Evolutionary conservation across 2,113 vertebrate genomes (phyloP), one percentile per base, ranked within the genome.

Genomic region (Dipodomys spectabilis): DNA sequence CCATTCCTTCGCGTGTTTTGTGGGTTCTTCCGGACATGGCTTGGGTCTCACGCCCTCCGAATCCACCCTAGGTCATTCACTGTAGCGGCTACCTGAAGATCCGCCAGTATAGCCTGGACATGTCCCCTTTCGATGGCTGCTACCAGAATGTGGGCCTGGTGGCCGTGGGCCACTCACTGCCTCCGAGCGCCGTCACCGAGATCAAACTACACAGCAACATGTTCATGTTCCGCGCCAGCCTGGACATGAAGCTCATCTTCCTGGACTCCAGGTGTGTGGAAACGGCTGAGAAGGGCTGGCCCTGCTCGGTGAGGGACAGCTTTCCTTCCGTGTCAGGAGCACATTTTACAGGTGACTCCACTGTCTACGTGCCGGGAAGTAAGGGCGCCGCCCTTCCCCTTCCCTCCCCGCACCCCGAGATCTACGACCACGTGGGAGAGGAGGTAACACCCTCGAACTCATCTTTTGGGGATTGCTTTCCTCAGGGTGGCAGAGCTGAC

Each of bases 221-320:
- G 99, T 99, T 99, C 95, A 99, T 99, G 99, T 99, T 99, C 97
- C 98, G 99, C 64, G 99, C 99, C 98, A 99, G 99, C 89, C 97
- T 99, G 92, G 99, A 99, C 97, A 99, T 99, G 99, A 99, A 99
- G 96, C 99, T 99, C 92, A 99, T 99, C 96, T 99, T 99, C 95
- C 97, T 99, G 71, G 99, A 99, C 97, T 99, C 99, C 97, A 99
- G 99, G 99, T 99, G 98, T 1, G 94, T 25, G 87, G 32, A 28
- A 7, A 16, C 72, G 69, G 5, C 0, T 5, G 78, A 16, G 92
- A 16, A 64, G 35, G 6, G 32, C 57, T 8, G 9, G n/a, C 22
- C 13, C 30, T n/a, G 32, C 60, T 71, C 13, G 2, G 32, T 19
- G 18, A 12, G 28, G 1, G 10, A 75, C 45, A 74, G 23, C 32